These are phyloP conservation scores for Copidosoma floridanum DNA, from an alignment of 1,140 invertebrate genomes.

Conservation along the genomic window DNA sequence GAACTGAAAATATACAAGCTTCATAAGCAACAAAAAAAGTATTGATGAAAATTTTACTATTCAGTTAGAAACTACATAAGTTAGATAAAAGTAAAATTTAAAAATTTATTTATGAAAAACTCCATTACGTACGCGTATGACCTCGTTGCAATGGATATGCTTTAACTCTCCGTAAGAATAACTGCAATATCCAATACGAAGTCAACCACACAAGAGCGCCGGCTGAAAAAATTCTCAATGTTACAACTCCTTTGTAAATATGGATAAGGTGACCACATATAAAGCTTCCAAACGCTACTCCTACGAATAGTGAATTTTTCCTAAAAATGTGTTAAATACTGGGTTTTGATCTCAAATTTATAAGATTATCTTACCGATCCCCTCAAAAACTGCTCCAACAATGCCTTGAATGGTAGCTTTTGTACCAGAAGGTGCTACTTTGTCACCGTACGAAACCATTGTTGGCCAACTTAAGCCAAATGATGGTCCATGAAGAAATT, in stretches of 20 bases:
- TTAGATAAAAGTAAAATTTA: not conserved
- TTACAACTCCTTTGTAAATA: conserved; percentile 61
- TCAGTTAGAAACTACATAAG: conserved; percentile 17
- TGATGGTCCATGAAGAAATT: conserved; percentile 82
- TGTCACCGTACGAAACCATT: conserved; percentile 85
- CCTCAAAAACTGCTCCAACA: conserved; percentile 83
- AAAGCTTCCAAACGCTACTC: conserved; percentile 74
- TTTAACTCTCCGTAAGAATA: conserved; percentile 50
- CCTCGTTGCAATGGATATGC: conserved; percentile 44
- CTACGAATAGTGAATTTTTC: conserved; percentile 40
- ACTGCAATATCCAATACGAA: conserved; percentile 63
- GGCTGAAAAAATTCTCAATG: conserved; percentile 71
- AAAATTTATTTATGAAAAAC: conserved; percentile 27
- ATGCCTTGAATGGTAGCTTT: conserved; percentile 83
- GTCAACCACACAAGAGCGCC: conserved; percentile 63
- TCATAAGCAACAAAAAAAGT: conserved; percentile 2
- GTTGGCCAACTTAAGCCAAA: conserved; percentile 87
- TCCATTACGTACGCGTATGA: conserved; percentile 55
- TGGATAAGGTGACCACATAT: conserved; percentile 69
- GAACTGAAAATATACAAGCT: conserved; percentile 5
- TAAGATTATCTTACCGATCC: conserved; percentile 61
- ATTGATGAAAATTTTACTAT: conserved; percentile 14
- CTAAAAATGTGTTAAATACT: not conserved
- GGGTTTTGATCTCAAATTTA: not conserved
- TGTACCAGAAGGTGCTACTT: conserved; percentile 80